Conservation (phyloP, 1,140 invertebrate genomes). For the Drosophila quadrilineata region DNA sequence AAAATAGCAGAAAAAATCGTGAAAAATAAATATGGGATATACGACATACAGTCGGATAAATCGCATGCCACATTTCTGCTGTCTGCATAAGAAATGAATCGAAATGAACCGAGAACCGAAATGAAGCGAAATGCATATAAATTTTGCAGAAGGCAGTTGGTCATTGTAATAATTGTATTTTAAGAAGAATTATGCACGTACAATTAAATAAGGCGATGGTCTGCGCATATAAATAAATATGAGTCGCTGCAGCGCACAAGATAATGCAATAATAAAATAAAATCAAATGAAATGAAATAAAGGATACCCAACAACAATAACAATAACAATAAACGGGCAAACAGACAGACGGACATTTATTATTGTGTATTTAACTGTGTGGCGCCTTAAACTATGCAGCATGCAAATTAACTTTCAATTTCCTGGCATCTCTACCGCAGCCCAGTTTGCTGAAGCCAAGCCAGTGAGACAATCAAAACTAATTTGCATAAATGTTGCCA, state of each 20-base stretch:
- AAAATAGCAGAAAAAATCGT: too few species aligned
- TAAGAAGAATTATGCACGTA: constrained; percentile 77
- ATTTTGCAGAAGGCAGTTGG: constrained; percentile 49
- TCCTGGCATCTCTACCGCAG: constrained; percentile 29
- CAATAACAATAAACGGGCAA: constrained; percentile 50
- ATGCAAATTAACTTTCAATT: constrained; percentile 81
- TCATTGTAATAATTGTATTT: constrained; percentile 67
- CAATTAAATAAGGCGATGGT: constrained; percentile 70
- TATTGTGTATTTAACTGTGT: constrained; percentile 70
- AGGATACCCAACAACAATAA: too few species aligned
- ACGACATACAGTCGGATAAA: constrained; percentile 2
- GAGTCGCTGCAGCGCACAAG: constrained; percentile 34
- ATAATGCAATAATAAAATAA: constrained; percentile 73
- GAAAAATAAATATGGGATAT: constrained; percentile 55
- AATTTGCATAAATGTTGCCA: constrained; percentile 78
- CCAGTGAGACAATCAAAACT: constrained; percentile 72
- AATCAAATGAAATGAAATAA: constrained; percentile 16
- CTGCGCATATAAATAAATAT: constrained; percentile 47
- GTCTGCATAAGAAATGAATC: constrained; percentile 66
- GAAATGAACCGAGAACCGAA: constrained; percentile 38
- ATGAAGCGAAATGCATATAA: constrained; percentile 50
- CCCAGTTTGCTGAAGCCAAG: not conserved
- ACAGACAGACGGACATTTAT: constrained; percentile 52
- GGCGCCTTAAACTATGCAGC: constrained; percentile 53
- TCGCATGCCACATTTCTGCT: not conserved